Percentiles rank a stretch among this genome's conserved stretches.
Evolutionary conservation across 2,888 invertebrate genomes (phyloP).

Genomic region (Biston stratarius): DNA sequence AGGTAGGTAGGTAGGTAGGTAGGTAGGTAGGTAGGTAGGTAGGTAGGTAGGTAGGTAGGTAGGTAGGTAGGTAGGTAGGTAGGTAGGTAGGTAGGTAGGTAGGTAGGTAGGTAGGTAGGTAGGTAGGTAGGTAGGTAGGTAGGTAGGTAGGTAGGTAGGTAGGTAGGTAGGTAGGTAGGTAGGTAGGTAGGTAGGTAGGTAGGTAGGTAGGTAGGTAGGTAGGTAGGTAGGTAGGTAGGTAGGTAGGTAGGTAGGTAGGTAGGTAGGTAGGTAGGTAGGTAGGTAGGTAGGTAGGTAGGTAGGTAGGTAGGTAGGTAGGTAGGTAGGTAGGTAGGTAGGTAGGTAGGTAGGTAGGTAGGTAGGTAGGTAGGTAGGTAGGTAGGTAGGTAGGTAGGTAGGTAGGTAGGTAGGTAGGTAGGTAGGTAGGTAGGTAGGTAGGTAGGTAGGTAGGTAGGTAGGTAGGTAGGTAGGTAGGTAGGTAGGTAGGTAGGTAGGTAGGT

Average conservation of each 20-base stretch:
- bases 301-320: slow-evolving; percentile 26
- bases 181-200: slow-evolving; percentile 38
- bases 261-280: slow-evolving; percentile 17
- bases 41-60: too few species aligned
- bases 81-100: slow-evolving; percentile 37
- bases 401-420: slow-evolving; percentile 27
- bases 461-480: too few species aligned
- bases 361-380: slow-evolving; percentile 25
- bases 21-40: too few species aligned
- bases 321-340: slow-evolving; percentile 26
- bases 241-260: slow-evolving; percentile 23
- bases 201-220: slow-evolving; percentile 30
- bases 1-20: too few species aligned
- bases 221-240: slow-evolving; percentile 27
- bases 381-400: slow-evolving; percentile 27
- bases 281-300: slow-evolving; percentile 27
- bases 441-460: too few species aligned
- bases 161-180: slow-evolving; percentile 41
- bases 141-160: slow-evolving; percentile 41
- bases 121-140: slow-evolving; percentile 47
- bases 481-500: too few species aligned
- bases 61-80: slow-evolving; percentile 30
- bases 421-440: not conserved
- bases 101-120: slow-evolving; percentile 37
- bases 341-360: slow-evolving; percentile 17